Conservation (phyloP, 2,888 invertebrate genomes). For the Tribolium freemani region DNA sequence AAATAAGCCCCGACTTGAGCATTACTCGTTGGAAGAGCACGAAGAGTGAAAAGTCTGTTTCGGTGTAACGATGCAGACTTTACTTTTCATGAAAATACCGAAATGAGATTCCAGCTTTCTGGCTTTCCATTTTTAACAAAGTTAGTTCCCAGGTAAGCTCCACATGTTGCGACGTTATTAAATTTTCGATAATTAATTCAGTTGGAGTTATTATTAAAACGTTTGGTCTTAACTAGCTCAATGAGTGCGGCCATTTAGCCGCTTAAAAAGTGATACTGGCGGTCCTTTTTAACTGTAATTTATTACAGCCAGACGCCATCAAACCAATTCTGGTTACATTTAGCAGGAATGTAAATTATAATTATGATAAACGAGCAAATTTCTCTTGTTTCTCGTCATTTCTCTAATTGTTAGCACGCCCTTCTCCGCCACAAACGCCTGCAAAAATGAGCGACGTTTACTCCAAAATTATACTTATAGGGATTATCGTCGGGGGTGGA, state of each 20-base stretch:
- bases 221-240: constrained; percentile 1
- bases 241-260: constrained; percentile 14
- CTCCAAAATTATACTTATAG: neutral
- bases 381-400: constrained; percentile 17
- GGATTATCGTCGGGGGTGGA: constrained; percentile 14
- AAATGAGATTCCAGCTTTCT: constrained; percentile 12
- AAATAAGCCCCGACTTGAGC: constrained; percentile 3
- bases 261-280: constrained; percentile 11
- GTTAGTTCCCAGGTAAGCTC: constrained; percentile 15
- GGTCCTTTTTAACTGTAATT: constrained; percentile 32
- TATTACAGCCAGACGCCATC: constrained; percentile 19
- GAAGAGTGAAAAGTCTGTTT: neutral
- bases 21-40: neutral
- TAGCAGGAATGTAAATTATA: constrained; percentile 20
- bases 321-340: constrained; percentile 25
- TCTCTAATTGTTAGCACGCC: constrained; percentile 4
- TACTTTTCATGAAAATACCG: neutral
- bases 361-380: constrained; percentile 27
- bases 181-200: constrained; percentile 18
- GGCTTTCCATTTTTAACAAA: constrained; percentile 11
- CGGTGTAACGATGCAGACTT: neutral
- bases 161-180: constrained; percentile 16
- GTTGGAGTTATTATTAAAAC: constrained; percentile 19
- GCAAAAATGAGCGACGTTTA: constrained; percentile 13
- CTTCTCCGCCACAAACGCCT: neutral